Evolutionary conservation across 2,888 invertebrate genomes (phyloP), one percentile per base, ranked within the genome.

Genomic region (Acrobasis suavella): DNA sequence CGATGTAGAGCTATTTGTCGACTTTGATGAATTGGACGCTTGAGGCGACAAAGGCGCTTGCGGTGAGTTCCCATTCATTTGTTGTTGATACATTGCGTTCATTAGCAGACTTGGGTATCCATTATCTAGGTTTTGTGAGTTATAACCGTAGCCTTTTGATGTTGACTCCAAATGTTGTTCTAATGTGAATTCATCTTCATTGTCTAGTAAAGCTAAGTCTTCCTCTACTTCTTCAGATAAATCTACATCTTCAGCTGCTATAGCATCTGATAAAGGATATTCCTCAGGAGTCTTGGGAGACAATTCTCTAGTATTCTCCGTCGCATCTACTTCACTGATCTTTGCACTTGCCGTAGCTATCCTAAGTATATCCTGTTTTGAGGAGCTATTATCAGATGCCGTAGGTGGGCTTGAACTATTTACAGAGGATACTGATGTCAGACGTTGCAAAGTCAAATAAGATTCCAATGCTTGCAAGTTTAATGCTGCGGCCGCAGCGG

Each of bases 381-480:
- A 91, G 55, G 86, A 78, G 77, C 71, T 83, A 71, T 67, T 85
- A 65, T 89, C 90, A 51, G 84, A 73, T 55, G 80, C 68, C 65
- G 80, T 89, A 39, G 87, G 74, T 80, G 80, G 84, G 65, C 73
- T 82, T 69, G 87, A 76, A 66, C 77, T 86, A 67, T 83, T 89
- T 60, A 93, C 91, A n/a, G 94, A 91, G n/a, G 94, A 94, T 60
- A 94, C 95, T 32, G 94, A 93, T 58, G 96, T 96, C 61, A 97
- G 93, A 70, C 97, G 94, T 89, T 97, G 97, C 67, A 97, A 89
- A 58, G 97, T 96, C 82, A 97, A 93, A 90, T 97, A 97, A 54
- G 96, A 97, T 92, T 97, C 97, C 66, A 97, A 89, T 38, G 97
- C 97, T 89, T 97, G 97, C 46, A 97, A 93, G 83, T 97, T 97